Conservation (phyloP, 2,113 vertebrate genomes). For the Ovis canadensis region DNA sequence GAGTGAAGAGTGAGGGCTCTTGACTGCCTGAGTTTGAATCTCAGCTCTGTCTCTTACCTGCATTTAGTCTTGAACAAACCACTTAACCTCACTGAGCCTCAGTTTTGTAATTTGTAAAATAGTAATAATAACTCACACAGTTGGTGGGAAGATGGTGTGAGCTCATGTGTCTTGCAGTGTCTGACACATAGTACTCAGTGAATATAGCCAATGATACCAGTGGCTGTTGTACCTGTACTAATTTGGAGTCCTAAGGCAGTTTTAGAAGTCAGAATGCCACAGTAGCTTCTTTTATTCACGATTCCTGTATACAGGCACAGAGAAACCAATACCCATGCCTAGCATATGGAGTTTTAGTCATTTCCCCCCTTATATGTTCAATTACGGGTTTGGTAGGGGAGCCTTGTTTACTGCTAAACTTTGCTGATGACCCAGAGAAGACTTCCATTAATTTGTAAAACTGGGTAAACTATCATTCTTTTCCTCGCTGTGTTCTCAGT, state of each 20-base stretch:
- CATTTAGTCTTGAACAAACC: neutral
- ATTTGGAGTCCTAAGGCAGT: neutral
- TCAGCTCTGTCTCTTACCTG: neutral
- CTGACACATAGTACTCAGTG: neutral
- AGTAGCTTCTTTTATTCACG: neutral
- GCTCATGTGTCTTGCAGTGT: neutral
- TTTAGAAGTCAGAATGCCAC: conserved; percentile 23
- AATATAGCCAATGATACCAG: neutral
- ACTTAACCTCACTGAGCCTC: neutral
- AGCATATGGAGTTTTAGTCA: neutral
- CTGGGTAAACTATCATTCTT: neutral
- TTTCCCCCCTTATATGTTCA: neutral
- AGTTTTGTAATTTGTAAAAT: conserved; percentile 13
- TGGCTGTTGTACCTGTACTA: neutral
- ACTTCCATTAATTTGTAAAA: neutral
- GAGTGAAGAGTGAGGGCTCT: neutral
- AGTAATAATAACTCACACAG: neutral
- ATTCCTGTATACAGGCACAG: neutral
- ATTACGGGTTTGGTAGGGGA: neutral
- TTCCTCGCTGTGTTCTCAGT: neutral
- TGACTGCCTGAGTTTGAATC: neutral
- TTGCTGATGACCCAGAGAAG: conserved; percentile 7
- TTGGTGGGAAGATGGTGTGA: neutral
- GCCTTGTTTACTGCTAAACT: conserved; percentile 2
- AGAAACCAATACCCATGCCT: neutral